Evolutionary conservation across 2,797 vertebrate species (phyloP), one percentile per base, ranked within the genome.

Genomic region (Hephaestus fuliginosus): DNA sequence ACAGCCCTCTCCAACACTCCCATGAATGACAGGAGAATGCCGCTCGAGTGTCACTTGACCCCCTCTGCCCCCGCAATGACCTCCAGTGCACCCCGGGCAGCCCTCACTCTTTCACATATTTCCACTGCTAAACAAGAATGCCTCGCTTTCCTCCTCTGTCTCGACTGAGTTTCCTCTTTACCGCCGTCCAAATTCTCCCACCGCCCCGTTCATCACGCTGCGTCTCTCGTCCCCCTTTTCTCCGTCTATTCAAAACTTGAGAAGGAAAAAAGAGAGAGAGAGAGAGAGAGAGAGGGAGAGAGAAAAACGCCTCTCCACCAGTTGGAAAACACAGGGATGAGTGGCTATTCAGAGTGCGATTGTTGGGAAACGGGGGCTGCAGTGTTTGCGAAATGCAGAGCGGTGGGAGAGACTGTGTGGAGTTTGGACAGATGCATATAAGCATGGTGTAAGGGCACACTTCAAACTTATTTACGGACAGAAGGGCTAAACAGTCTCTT

Each of bases 31-130:
- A 76, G 77, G 90, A 92, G 92, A 95, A 93, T 90, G 84, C 74
- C 74, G 80, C 67, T 78, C 76, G 90, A 95, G 94, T 93, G 93
- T 93, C 93, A 95, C 94, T 96, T 94, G 94, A 96, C 93, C 94
- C 94, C 81, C 64, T 62, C 57, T 90, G 89, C 82, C 94, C 92
- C 87, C 33, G 7, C 48, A 15, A 6, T 88, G 93, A 95, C 94
- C 93, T 90, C 81, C n/a, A 41, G 75, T 64, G 82, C 86, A 88
- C 86, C 70, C 91, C 81, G 78, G 88, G 82, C 81, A 78, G 87
- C 81, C 73, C 77, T 87, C 71, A 39, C 75, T 64, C 83, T 89
- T 87, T 87, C 83, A 88, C 84, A 89, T 79, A 78, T 80, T 84
- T 86, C 83, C 86, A 79, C 71, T 22, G 61, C 73, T 76, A 68